Evolutionary conservation across 2,797 vertebrate genomes (phyloP), one percentile per base, ranked within the genome.

Genomic region (Malacoraja senta): DNA sequence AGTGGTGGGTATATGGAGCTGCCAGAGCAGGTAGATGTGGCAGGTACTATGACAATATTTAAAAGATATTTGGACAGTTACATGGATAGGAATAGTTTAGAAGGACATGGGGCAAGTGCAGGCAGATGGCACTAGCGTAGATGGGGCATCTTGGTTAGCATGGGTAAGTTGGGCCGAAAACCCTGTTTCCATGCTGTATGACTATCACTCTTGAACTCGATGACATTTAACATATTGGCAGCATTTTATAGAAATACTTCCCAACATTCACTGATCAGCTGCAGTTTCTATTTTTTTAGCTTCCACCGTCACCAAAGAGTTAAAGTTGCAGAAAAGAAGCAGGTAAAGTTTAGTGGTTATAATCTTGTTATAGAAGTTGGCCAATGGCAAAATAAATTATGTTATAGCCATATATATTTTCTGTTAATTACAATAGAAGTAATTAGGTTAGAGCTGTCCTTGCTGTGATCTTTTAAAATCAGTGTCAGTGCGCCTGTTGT

Each of bases 371-470:
- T 38, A 74, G 35, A 53, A 58, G 71, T 74, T 76, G 53, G 68
- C 71, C 71, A 58, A 6, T 15, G 3, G 26, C 90, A 92, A 92
- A 53, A 76, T 76, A 76, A 92, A 92, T 92, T 9, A 91, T 92
- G 68, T 91, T 91, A 76, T 76, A 29, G 58, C 26, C 72, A 38
- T 53, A 53, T 38, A 92, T 74, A 76, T 92, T 92, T 71, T 58
- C 90, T 74, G 26, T 76, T 74, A 92, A 92, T 92, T 76, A 92
- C 90, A 58, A 92, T 29, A 74, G 44, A 76, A 74, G 21, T 92
- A 76, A 92, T 92, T 92, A 92, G 26, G 13, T 24, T 53, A 29
- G 90, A 88, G n/a, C 63, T 24, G 32, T 10, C 61, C 61, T 68
- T 68, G 35, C 72, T 44, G 44, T 68, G 71, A 92, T 92, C 44